Conservation (phyloP, 2,113 vertebrate species). For the Cacatua alba region DNA sequence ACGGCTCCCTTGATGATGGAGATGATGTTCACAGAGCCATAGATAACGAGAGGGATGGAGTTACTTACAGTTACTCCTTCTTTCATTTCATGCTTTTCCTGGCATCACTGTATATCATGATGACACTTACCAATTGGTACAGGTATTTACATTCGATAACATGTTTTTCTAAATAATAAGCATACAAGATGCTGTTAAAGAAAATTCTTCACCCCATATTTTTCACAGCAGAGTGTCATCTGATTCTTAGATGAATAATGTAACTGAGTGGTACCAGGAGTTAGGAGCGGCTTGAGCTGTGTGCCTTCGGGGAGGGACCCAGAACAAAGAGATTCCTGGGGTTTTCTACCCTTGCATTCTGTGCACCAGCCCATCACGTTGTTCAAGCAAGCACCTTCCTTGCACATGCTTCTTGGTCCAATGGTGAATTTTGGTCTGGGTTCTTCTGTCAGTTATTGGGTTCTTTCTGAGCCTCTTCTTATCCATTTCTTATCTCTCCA, state of each 20-base stretch:
- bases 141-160: constrained; percentile 76
- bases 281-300: not conserved
- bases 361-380: not conserved
- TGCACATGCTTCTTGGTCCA: not conserved
- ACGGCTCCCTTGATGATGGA: constrained; percentile 83
- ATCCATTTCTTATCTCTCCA: not conserved
- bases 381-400: no score
- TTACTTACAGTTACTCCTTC: constrained; percentile 98
- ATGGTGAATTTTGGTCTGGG: not conserved
- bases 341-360: not conserved
- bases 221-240: not conserved
- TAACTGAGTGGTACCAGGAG: not conserved
- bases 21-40: constrained; percentile 81
- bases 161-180: not conserved
- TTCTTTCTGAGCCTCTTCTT: not conserved
- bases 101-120: constrained; percentile 98
- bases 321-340: not conserved
- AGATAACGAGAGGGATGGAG: constrained; percentile 94
- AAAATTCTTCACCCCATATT: not conserved
- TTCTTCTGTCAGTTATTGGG: not conserved
- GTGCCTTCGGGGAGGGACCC: not conserved
- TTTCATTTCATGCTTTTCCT: constrained; percentile 99
- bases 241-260: not conserved
- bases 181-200: not conserved
- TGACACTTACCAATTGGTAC: constrained; percentile 99